phyloP scores from a whole-genome alignment of 2,113 vertebrate species.

The Gambusia affinis region DNA sequence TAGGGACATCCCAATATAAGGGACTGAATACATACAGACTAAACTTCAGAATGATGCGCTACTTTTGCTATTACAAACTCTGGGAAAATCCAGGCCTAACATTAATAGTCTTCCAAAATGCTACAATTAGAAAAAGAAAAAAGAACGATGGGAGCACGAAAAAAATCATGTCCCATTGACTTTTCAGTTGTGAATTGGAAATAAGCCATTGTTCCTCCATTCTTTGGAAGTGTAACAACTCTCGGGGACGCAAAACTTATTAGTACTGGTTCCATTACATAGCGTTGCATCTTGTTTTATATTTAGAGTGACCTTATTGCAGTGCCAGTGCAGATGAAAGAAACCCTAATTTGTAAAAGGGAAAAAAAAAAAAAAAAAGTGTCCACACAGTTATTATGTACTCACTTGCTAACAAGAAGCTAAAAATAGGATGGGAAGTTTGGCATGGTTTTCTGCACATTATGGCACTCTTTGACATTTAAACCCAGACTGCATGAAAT shows the following conservation, averaged over 20 bases:
- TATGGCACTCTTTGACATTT: slow-evolving; percentile 20
- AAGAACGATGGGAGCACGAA: slow-evolving; percentile 5
- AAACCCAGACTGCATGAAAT: slow-evolving; percentile 14
- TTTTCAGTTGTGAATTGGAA: neutral
- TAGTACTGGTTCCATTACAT: slow-evolving; percentile 33
- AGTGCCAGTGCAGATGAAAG: slow-evolving; percentile 43
- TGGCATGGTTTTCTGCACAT: slow-evolving; percentile 21
- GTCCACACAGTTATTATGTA: slow-evolving; percentile 36
- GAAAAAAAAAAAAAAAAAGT: neutral
- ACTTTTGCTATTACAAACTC: neutral
- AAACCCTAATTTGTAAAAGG: slow-evolving; percentile 48
- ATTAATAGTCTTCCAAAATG: no score
- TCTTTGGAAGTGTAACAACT: slow-evolving; percentile 23
- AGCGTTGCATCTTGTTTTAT: slow-evolving; percentile 40
- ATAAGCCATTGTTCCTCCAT: neutral
- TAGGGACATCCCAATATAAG: no score
- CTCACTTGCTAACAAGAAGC: slow-evolving; percentile 46
- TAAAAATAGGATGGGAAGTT: slow-evolving; percentile 10
- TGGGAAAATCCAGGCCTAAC: neutral
- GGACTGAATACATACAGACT: no score
- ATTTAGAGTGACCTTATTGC: slow-evolving; percentile 59
- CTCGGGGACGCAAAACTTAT: slow-evolving; percentile 8
- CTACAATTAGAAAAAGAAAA: slow-evolving; percentile 5
- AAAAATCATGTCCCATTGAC: slow-evolving; percentile 4
- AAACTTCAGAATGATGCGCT: no score